A percentile compares a stretch with the other conserved stretches of the same genome.
These are phyloP conservation scores for Diprion similis DNA, from an alignment of 1,140 invertebrate species.

Conservation along the genomic window DNA sequence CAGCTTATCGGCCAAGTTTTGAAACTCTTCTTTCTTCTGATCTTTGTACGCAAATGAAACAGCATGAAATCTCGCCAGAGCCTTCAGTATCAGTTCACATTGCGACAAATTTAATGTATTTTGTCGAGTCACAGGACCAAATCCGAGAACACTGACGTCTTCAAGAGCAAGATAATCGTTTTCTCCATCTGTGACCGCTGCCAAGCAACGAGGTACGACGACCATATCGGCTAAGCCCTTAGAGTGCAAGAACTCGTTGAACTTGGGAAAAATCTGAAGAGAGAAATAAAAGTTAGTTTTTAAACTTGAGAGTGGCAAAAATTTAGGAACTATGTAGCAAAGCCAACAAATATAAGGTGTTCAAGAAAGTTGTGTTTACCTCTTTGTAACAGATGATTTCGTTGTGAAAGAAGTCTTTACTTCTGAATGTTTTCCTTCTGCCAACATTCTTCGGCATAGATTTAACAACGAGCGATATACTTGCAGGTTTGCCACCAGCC, in stretches of 20 bases:
- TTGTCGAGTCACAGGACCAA: slow-evolving; percentile 58
- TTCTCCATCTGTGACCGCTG: slow-evolving; percentile 64
- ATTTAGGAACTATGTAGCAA: no score
- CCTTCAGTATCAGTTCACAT: slow-evolving; percentile 62
- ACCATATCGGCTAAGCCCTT: slow-evolving; percentile 40
- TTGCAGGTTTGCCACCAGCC: slow-evolving; percentile 34
- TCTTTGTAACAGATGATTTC: slow-evolving; percentile 72
- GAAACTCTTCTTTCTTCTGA: slow-evolving; percentile 66
- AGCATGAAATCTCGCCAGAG: slow-evolving; percentile 73
- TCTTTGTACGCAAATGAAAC: slow-evolving; percentile 73
- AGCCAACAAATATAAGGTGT: not conserved
- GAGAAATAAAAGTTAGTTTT: slow-evolving; percentile 6
- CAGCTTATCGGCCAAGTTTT: slow-evolving; percentile 50
- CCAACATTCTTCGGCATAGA: slow-evolving; percentile 68
- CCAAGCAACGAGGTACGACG: slow-evolving; percentile 59
- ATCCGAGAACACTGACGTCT: slow-evolving; percentile 67
- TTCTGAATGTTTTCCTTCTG: slow-evolving; percentile 69
- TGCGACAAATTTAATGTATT: slow-evolving; percentile 62
- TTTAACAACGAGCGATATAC: slow-evolving; percentile 67
- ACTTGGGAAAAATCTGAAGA: slow-evolving; percentile 46
- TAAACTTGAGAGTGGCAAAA: slow-evolving; percentile 9
- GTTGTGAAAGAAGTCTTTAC: slow-evolving; percentile 71
- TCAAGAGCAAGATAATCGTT: slow-evolving; percentile 73
- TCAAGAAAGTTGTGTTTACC: slow-evolving; percentile 44
- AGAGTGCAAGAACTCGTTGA: slow-evolving; percentile 41